Percentiles rank a stretch among this genome's conserved stretches.
These are phyloP conservation scores for Oostethus manadensis DNA, from an alignment of 2,113 vertebrate species.

Conservation along the genomic window DNA sequence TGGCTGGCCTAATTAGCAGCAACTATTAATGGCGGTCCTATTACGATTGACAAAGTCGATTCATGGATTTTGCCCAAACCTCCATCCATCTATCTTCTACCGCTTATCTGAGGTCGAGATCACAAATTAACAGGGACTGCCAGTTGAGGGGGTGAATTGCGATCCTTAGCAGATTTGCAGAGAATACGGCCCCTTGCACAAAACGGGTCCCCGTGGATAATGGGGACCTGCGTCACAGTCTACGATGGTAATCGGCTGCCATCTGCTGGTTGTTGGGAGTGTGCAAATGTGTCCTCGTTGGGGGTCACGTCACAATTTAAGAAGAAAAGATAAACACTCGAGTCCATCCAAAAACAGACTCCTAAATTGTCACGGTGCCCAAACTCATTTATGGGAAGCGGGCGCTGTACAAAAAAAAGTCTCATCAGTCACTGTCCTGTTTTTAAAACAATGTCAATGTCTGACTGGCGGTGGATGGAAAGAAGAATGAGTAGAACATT, in stretches of 20 bases:
- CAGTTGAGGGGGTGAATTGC: too few relatives aligned
- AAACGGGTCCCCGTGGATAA: too few relatives aligned
- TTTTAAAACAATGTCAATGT: not conserved
- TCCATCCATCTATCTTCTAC: too few relatives aligned
- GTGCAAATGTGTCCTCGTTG: not conserved
- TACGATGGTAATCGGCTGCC: slow-evolving; percentile 19
- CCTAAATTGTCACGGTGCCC: not conserved
- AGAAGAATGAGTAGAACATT: not conserved
- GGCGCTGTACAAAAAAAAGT: not conserved
- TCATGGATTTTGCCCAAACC: too few relatives aligned
- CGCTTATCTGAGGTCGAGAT: too few relatives aligned
- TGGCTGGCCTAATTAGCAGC: too few relatives aligned
- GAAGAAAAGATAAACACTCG: slow-evolving; percentile 2
- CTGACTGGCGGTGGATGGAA: not conserved
- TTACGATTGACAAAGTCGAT: too few relatives aligned
- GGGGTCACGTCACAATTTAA: not conserved
- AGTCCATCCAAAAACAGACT: not conserved
- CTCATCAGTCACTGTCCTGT: not conserved
- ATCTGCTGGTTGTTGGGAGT: slow-evolving; percentile 20
- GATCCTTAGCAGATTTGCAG: too few relatives aligned
- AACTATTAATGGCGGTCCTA: too few relatives aligned
- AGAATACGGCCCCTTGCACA: too few relatives aligned
- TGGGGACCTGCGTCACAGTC: too few relatives aligned
- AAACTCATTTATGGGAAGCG: not conserved
- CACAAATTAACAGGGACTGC: too few relatives aligned